phyloP scores from a whole-genome alignment of 2,888 invertebrate genomes.

The Drosophila diplacantha region DNA sequence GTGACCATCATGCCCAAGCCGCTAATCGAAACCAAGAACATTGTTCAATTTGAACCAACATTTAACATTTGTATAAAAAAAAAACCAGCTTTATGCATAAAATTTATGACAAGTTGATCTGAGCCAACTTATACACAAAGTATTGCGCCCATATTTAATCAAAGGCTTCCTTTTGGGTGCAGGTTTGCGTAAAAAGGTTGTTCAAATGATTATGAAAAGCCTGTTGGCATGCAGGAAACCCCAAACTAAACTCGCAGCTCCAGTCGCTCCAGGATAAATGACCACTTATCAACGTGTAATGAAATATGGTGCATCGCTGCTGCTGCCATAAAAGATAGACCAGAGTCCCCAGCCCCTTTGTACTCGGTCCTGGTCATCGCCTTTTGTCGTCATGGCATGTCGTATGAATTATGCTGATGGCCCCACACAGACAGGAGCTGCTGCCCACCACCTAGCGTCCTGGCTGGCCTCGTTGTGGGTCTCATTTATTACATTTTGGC shows the following conservation, averaged over 20 bases:
- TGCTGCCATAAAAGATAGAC: constrained; percentile 23
- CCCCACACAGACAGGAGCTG: constrained; percentile 2
- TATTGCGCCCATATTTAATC: constrained; percentile 47
- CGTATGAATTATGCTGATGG: constrained; percentile 65
- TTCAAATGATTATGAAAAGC: constrained; percentile 75
- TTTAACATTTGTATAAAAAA: background rate
- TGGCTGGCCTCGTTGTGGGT: constrained; percentile 12
- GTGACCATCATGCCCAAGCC: constrained; percentile 98
- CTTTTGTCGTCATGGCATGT: constrained; percentile 64
- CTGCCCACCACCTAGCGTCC: background rate
- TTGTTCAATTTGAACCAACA: background rate
- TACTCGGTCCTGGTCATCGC: constrained; percentile 23
- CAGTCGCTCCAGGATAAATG: constrained; percentile 48
- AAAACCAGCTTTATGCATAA: background rate
- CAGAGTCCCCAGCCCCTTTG: constrained; percentile 38
- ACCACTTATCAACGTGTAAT: constrained; percentile 68
- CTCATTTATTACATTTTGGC: constrained; percentile 72
- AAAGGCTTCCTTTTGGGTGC: constrained; percentile 28
- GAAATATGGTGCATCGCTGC: constrained; percentile 61
- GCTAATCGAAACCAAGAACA: constrained; percentile 80
- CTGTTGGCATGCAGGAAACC: constrained; percentile 68
- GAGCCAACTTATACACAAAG: background rate
- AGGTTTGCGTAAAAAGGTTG: constrained; percentile 64
- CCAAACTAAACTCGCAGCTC: background rate
- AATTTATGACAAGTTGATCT: background rate